Percentiles rank a stretch among this genome's conserved stretches.
phyloP scores from a whole-genome alignment of 2,797 vertebrate genomes.

The Gorsachius magnificus region DNA sequence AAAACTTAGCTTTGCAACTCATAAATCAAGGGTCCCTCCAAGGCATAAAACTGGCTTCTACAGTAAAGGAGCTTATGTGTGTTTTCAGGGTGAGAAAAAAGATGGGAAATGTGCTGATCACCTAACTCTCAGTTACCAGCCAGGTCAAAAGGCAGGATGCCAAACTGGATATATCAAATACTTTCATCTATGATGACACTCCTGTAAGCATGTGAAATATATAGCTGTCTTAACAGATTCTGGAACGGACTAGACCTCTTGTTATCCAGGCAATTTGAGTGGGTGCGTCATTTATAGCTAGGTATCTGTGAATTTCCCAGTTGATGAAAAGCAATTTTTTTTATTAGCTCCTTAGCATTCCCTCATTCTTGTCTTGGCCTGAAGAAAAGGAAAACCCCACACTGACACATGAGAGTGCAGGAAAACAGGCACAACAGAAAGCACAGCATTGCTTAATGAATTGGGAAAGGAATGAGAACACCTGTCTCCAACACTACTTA shows the following conservation, averaged over 20 bases:
- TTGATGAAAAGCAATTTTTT: not conserved
- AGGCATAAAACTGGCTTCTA: not conserved
- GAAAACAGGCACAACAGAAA: constrained; percentile 16
- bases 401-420: not conserved
- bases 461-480: constrained; percentile 4
- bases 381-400: constrained; percentile 38
- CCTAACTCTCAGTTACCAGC: not conserved
- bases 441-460: constrained; percentile 36
- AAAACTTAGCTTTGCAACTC: not conserved
- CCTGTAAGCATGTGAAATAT: not conserved
- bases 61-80: not conserved
- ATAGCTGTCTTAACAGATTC: not conserved
- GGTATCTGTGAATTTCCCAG: not conserved
- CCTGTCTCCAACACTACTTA: not conserved
- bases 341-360: not conserved
- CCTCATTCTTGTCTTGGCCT: constrained; percentile 8
- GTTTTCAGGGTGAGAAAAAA: not conserved
- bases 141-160: not conserved
- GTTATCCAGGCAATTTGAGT: not conserved
- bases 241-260: not conserved
- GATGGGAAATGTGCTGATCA: not conserved
- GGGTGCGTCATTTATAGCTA: not conserved
- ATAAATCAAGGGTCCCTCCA: not conserved
- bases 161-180: not conserved
- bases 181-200: not conserved